These are phyloP conservation scores for Coelopa pilipes DNA, from an alignment of 2,888 invertebrate genomes.

Conservation along the genomic window DNA sequence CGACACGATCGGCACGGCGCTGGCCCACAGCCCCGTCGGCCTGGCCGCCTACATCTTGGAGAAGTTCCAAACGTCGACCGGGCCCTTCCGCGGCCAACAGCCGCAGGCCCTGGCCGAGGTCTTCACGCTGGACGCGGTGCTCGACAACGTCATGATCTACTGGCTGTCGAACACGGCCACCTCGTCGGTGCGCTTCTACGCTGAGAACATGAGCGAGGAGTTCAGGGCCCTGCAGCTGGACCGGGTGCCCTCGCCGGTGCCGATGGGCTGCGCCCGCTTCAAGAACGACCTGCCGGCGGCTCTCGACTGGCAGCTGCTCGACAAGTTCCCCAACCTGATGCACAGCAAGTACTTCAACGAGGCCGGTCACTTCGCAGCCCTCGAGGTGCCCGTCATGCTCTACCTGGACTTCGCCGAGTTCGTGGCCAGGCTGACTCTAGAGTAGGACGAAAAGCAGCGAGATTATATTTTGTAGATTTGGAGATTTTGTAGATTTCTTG, in stretches of 20 bases:
- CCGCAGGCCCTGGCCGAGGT: slow-evolving; percentile 62
- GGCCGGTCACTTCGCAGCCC: slow-evolving; percentile 88
- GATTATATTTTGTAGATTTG: too few species aligned
- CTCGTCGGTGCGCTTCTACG: slow-evolving; percentile 76
- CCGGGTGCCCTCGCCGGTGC: slow-evolving; percentile 74
- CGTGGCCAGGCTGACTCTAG: slow-evolving; percentile 58
- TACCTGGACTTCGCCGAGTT: slow-evolving; percentile 77
- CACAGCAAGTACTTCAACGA: slow-evolving; percentile 74
- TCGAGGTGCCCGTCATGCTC: slow-evolving; percentile 80
- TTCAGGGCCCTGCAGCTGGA: slow-evolving; percentile 51
- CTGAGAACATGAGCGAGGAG: slow-evolving; percentile 69
- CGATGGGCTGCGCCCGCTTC: slow-evolving; percentile 79
- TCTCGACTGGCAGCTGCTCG: slow-evolving; percentile 71
- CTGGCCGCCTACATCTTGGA: slow-evolving; percentile 90
- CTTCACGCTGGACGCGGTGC: slow-evolving; percentile 68
- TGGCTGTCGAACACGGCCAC: slow-evolving; percentile 79
- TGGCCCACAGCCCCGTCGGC: slow-evolving; percentile 74
- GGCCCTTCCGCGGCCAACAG: slow-evolving; percentile 71
- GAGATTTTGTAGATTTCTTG: too few species aligned
- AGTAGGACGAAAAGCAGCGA: too few species aligned
- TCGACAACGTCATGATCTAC: slow-evolving; percentile 85
- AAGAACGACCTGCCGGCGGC: slow-evolving; percentile 74
- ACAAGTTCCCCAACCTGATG: slow-evolving; percentile 75
- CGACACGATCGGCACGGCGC: slow-evolving; percentile 78
- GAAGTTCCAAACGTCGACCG: slow-evolving; percentile 81